Evolutionary conservation across 2,797 vertebrate species (phyloP), one percentile per base, ranked within the genome.

Genomic region (Accipiter minullus): DNA sequence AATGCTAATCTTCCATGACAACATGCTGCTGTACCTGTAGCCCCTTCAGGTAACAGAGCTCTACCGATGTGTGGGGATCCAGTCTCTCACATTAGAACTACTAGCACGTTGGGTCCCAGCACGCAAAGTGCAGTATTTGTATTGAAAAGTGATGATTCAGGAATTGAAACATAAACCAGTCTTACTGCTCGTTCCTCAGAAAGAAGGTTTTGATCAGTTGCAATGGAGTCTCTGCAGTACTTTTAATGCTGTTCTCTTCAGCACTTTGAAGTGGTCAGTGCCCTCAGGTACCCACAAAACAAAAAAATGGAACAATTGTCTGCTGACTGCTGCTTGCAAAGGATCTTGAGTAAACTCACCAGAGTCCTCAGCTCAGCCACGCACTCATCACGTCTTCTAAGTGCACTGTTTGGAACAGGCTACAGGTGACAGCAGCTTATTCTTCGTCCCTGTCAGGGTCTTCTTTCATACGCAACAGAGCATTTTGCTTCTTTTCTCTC

Each of bases 1-100:
- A 34, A 47, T 0, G 1, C 11, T 55, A 9, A 44, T 36, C n/a
- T 62, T 59, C 34, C 11, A 5, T 44, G 10, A 14, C 2, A 0
- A 53, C 31, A 50, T 31, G 20, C 32, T 82, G 14, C 47, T 67
- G 20, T 6, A 15, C 26, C 9, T 48, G n/a, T 45, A 42, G 13
- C 11, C 29, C 29, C 15, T 53, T 80, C 32, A 23, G 14, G 58
- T 89, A 36, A 26, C 1, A 69, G 38, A 47, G 19, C 16, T 64
- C 15, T 62, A 5, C 19, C 7, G 26, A 8, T n/a, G n/a, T 6
- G 20, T 20, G 15, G 12, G 15, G 3, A 56, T 53, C 14, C 8
- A 5, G 10, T 38, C 5, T 53, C 7, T 9, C 21, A 18, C 34
- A 27, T 31, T 23, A 47, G 34, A 89, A 12, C 53, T 84, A 38